Conservation (phyloP, 2,888 invertebrate genomes). For the Drosophila crucigera region DNA sequence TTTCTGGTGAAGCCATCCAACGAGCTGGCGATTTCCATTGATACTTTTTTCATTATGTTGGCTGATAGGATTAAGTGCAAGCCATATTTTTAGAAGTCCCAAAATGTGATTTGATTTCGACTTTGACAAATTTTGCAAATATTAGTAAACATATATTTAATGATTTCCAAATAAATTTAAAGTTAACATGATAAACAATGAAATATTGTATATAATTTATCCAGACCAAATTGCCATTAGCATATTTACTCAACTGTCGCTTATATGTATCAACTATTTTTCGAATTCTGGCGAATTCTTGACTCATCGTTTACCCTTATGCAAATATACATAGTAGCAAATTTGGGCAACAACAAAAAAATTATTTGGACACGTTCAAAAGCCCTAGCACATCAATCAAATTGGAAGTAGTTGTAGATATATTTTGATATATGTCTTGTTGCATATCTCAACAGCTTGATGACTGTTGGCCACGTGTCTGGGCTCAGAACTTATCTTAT, state of each 20-base stretch:
- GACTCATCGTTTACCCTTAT: slow-evolving; percentile 34
- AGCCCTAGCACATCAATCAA: slow-evolving; percentile 54
- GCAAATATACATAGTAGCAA: slow-evolving; percentile 32
- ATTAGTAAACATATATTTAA: neutral
- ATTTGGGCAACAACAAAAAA: slow-evolving; percentile 3
- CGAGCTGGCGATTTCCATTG: slow-evolving; percentile 9
- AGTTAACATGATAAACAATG: neutral
- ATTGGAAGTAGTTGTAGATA: slow-evolving; percentile 17
- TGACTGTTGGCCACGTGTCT: slow-evolving; percentile 48
- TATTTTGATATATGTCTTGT: slow-evolving; percentile 34
- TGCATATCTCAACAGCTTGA: slow-evolving; percentile 40
- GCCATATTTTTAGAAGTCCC: neutral
- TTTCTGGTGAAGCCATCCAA: slow-evolving; percentile 40
- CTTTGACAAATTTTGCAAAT: slow-evolving; percentile 20
- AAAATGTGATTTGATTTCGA: neutral
- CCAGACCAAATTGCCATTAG: neutral
- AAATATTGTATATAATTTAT: slow-evolving; percentile 1
- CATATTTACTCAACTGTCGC: neutral
- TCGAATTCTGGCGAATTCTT: slow-evolving; percentile 17
- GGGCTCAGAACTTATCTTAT: slow-evolving; percentile 45
- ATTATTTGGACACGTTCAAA: slow-evolving; percentile 6
- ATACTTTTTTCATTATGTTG: slow-evolving; percentile 2
- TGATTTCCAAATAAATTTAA: neutral
- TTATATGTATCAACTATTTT: neutral
- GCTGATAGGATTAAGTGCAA: neutral